Conservation (phyloP, 2,888 invertebrate species). For the Andrena praecox region DNA sequence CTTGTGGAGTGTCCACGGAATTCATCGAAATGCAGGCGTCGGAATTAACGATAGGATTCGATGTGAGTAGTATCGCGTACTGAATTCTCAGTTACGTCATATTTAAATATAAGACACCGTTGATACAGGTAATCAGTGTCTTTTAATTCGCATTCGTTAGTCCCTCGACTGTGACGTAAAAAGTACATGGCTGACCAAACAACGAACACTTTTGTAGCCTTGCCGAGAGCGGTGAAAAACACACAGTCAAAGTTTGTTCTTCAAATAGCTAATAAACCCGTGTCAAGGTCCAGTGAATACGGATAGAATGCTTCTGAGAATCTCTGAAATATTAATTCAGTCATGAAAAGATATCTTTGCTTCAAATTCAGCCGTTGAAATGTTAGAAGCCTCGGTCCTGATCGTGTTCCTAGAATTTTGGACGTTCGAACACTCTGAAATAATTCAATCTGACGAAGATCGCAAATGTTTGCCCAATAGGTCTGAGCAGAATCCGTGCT, state of each 20-base stretch:
- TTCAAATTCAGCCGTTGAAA: not conserved
- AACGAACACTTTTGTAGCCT: constrained; percentile 15
- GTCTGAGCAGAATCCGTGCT: constrained; percentile 33
- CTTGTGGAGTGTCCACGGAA: not conserved
- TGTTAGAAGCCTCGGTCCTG: not conserved
- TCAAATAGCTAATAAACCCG: constrained; percentile 44
- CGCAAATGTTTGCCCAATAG: constrained; percentile 35
- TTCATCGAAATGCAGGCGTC: constrained; percentile 9
- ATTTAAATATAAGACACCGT: constrained; percentile 5
- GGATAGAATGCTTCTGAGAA: constrained; percentile 26
- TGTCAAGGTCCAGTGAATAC: constrained; percentile 31
- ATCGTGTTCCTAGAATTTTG: not conserved
- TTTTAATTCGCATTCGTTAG: constrained; percentile 6
- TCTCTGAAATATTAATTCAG: not conserved
- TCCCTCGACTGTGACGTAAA: constrained; percentile 2
- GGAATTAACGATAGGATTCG: constrained; percentile 16
- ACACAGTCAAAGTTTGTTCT: constrained; percentile 56
- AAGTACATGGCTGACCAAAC: constrained; percentile 36
- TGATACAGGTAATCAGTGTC: constrained; percentile 18
- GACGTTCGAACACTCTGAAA: not conserved
- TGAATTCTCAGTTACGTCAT: not conserved
- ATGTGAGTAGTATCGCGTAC: constrained; percentile 50
- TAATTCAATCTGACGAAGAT: not conserved
- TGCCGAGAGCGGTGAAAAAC: constrained; percentile 25
- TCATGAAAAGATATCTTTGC: not conserved